Base-by-base conservation (phyloP, 2,888 invertebrate species). In the Amphipyra berbera region DNA sequence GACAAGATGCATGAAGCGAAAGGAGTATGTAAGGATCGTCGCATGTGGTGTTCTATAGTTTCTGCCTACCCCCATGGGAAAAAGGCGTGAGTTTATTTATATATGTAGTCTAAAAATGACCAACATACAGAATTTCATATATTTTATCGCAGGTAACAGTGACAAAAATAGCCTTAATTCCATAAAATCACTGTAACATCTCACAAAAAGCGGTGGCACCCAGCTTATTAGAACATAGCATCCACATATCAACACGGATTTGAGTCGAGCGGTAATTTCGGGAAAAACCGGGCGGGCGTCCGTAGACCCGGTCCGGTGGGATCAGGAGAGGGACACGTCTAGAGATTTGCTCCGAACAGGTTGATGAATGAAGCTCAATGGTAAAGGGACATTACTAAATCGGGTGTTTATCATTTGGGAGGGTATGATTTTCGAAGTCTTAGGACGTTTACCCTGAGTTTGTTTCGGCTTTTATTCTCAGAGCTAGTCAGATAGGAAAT, bases 351-450 rank as follows among this genome's bases (percentile, higher is more conserved):
- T 61, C 55, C 50, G 77, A 73, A 77, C 78, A 75, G 76, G 81
- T 82, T 88, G 88, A 88, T 88, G 79, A 80, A 88, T 88, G 85
- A 79, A 79, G 61, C 44, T 61, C 69, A 55, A 76, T 71, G 66
- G 49, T 21, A 61, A 48, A 30, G 73, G 68, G 13, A 13, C 38
- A 13, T 13, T 58, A 44, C 53, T 35, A 38, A 15, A 52, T 64
- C 2, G 49, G 21, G 10, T 49, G 27, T 9, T 4, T 30, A 42
- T 61, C 30, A 21, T 68, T 63, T 37, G 76, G 56, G n/a, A n/a
- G n/a, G n/a, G n/a, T n/a, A n/a, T n/a, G n/a, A n/a, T n/a, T n/a
- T n/a, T n/a, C n/a, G n/a, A n/a, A n/a, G n/a, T n/a, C n/a, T n/a
- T n/a, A n/a, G n/a, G 41, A 61, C 30, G 21, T 21, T 21, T 21